Evolutionary conservation across 53 echinoderm and acorn worm species (phyloP).

Genomic region (Paracentrotus lividus): DNA sequence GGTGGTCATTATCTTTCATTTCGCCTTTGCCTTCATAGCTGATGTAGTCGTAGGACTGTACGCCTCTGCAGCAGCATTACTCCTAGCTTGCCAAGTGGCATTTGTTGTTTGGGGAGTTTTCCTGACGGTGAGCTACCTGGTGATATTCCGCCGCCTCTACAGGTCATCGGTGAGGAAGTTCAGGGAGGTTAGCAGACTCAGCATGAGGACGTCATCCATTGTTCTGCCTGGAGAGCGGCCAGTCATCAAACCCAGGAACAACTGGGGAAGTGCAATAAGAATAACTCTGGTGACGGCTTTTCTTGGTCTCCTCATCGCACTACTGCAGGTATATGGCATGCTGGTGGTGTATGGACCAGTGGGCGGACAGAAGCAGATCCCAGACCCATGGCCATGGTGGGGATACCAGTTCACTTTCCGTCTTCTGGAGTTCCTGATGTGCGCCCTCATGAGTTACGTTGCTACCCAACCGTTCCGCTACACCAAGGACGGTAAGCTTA

Average conservation of each 20-base stretch:
- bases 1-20: constrained; percentile 83
- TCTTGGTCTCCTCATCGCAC: constrained; percentile 82
- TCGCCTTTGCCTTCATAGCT: constrained; percentile 82
- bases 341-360: constrained; percentile 92
- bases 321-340: constrained; percentile 96
- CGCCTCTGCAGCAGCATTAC: constrained; percentile 74
- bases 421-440: constrained; percentile 93
- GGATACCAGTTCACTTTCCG: constrained; percentile 92
- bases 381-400: constrained; percentile 98
- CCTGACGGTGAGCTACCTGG: constrained; percentile 86
- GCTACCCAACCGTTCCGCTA: constrained; percentile 98
- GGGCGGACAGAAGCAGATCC: constrained; percentile 76
- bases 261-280: constrained; percentile 93
- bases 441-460: constrained; percentile 91
- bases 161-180: constrained; percentile 81
- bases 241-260: constrained; percentile 81
- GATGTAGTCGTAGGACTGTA: constrained; percentile 87
- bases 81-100: constrained; percentile 88
- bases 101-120: constrained; percentile 96
- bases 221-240: constrained; percentile 72
- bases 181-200: constrained; percentile 84
- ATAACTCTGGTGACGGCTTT: constrained; percentile 87
- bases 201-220: constrained; percentile 73
- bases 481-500: constrained; percentile 78
- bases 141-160: constrained; percentile 94